Conservation (phyloP, 2,113 vertebrate genomes). For the Actenoides hombroni region DNA sequence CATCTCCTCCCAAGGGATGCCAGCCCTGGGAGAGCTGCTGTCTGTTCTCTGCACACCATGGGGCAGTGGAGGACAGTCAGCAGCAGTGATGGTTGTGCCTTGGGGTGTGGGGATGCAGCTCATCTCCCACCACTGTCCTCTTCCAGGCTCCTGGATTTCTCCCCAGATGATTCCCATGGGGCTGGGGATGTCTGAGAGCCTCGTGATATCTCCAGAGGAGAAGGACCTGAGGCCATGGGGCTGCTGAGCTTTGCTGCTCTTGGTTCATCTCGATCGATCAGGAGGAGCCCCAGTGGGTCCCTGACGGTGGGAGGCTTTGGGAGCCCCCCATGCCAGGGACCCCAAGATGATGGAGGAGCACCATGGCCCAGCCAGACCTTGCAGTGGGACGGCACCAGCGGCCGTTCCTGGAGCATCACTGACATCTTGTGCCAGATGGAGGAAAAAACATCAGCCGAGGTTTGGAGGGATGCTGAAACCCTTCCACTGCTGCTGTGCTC, state of each 20-base stretch:
- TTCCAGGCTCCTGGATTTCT: neutral
- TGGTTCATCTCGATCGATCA: rapidly evolving
- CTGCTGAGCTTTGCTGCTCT: neutral
- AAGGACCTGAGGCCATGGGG: neutral
- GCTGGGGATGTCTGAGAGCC: neutral
- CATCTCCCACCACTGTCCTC: neutral
- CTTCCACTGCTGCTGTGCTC: neutral
- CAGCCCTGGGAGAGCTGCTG: neutral
- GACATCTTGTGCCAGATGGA: constrained; percentile 38
- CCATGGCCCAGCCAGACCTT: rapidly evolving
- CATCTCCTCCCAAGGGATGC: rapidly evolving
- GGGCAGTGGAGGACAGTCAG: neutral
- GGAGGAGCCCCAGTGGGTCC: rapidly evolving
- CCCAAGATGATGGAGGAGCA: neutral
- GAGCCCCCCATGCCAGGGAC: neutral
- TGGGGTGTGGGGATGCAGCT: too few species aligned
- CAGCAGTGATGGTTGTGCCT: rapidly evolving
- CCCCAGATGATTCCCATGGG: rapidly evolving
- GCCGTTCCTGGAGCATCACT: constrained; percentile 25
- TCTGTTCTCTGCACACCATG: neutral
- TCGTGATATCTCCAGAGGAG: neutral
- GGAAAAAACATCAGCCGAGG: neutral
- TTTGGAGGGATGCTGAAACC: rapidly evolving
- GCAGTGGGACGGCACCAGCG: rapidly evolving
- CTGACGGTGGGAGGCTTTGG: rapidly evolving